Evolutionary conservation across 1,140 invertebrate genomes (phyloP).

Genomic region (Drosophila pachea): DNA sequence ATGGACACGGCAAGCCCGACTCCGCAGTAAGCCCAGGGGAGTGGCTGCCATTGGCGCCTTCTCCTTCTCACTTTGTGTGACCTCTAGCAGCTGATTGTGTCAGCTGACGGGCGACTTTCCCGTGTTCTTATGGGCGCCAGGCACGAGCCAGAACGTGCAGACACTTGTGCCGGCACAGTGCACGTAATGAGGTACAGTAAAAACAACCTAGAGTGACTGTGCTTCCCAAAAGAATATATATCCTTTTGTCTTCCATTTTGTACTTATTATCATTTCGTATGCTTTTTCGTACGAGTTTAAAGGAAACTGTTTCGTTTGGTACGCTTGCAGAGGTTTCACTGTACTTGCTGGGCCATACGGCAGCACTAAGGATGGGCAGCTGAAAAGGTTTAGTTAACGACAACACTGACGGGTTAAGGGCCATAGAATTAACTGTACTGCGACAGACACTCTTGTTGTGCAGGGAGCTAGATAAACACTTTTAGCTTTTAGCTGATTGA

Average conservation of each 20-base stretch:
- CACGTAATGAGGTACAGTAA: neutral
- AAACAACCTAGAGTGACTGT: neutral
- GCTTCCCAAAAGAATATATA: neutral
- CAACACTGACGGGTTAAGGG: neutral
- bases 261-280: too few species aligned
- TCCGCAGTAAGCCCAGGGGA: too few species aligned
- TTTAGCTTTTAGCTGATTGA: slow-evolving; percentile 1
- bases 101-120: slow-evolving; percentile 27
- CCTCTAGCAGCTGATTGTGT: slow-evolving; percentile 21
- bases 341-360: slow-evolving; percentile 19
- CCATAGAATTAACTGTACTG: neutral
- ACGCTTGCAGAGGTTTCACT: neutral
- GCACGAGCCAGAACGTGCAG: slow-evolving; percentile 27
- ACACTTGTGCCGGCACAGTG: neutral
- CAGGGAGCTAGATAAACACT: neutral
- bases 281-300: too few species aligned
- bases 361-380: neutral
- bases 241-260: too few species aligned
- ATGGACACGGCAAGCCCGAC: slow-evolving; percentile 23
- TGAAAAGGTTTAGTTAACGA: neutral
- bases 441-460: neutral
- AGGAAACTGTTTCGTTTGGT: neutral
- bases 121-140: slow-evolving; percentile 18
- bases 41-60: neutral
- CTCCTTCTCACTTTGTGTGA: neutral